phyloP scores from a whole-genome alignment of 2,888 invertebrate species.

The Athrips mouffetella region DNA sequence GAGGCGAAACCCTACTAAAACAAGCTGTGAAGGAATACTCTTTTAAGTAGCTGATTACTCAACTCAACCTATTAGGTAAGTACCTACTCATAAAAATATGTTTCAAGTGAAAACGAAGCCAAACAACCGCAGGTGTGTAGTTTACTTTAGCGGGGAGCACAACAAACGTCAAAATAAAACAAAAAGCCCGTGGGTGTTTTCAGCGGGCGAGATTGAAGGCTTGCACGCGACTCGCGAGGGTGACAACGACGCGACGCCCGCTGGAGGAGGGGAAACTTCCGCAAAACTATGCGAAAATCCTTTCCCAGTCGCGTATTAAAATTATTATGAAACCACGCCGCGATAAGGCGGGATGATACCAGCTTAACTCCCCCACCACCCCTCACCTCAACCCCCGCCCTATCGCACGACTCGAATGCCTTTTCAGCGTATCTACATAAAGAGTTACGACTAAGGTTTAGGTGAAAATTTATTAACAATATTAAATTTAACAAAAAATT shows the following conservation, averaged over 20 bases:
- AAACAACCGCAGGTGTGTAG: constrained; percentile 6
- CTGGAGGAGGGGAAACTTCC: constrained; percentile 47
- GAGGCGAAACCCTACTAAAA: neutral
- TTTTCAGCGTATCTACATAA: constrained; percentile 61
- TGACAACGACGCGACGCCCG: constrained; percentile 51
- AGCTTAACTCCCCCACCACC: constrained; percentile 31
- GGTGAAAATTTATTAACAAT: constrained; percentile 43
- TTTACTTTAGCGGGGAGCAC: constrained; percentile 21
- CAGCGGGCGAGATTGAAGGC: constrained; percentile 53
- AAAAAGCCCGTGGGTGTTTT: constrained; percentile 59
- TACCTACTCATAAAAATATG: neutral
- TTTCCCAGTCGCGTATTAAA: constrained; percentile 58
- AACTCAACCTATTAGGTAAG: too few species aligned
- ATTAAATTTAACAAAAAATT: neutral
- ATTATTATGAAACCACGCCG: constrained; percentile 71
- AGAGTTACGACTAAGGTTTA: constrained; percentile 60
- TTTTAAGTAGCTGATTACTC: too few species aligned
- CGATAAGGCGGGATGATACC: constrained; percentile 33
- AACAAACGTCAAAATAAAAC: constrained; percentile 51
- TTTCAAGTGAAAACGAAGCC: neutral
- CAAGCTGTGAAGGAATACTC: too few species aligned
- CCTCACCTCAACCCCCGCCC: constrained; percentile 44
- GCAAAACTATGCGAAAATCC: constrained; percentile 31
- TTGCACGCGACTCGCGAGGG: constrained; percentile 59
- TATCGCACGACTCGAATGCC: constrained; percentile 64